A percentile compares a stretch with the other conserved stretches of the same genome.
phyloP scores from a whole-genome alignment of 2,888 invertebrate genomes.

The Oligia latruncula region DNA sequence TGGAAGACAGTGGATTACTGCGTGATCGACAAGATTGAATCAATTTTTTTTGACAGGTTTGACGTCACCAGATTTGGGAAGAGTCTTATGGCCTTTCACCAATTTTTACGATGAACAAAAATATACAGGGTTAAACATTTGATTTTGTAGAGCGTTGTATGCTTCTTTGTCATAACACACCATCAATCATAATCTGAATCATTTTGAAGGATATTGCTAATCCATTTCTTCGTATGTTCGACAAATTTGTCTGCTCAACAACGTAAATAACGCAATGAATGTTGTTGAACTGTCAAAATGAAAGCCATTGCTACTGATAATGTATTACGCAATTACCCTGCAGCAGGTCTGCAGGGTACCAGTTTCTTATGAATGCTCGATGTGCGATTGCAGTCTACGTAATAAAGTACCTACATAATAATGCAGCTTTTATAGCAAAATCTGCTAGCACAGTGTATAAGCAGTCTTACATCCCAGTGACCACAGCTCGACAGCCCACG shows the following conservation, averaged over 20 bases:
- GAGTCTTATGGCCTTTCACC: too few relatives aligned
- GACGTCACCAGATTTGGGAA: too few relatives aligned
- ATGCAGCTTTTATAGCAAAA: conserved; percentile 7
- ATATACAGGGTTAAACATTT: not conserved
- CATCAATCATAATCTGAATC: not conserved
- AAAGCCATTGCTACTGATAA: not conserved
- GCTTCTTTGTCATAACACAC: not conserved
- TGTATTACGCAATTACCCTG: not conserved
- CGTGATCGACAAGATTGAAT: too few relatives aligned
- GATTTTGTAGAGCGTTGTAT: too few relatives aligned
- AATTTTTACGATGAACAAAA: too few relatives aligned
- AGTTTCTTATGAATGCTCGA: not conserved
- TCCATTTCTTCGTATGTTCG: too few relatives aligned
- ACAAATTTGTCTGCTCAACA: not conserved
- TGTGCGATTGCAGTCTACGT: not conserved
- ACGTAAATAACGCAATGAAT: too few relatives aligned
- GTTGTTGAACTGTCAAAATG: not conserved
- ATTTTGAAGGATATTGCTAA: too few relatives aligned
- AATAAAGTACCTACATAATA: not conserved
- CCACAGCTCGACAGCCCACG: conserved; percentile 66
- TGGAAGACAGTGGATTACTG: too few relatives aligned
- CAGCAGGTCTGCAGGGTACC: not conserved
- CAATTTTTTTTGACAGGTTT: too few relatives aligned
- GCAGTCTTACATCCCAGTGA: conserved; percentile 54
- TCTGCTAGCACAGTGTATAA: conserved; percentile 38